Conservation (phyloP, 2,113 vertebrate species). For the Spheniscus mendiculus region DNA sequence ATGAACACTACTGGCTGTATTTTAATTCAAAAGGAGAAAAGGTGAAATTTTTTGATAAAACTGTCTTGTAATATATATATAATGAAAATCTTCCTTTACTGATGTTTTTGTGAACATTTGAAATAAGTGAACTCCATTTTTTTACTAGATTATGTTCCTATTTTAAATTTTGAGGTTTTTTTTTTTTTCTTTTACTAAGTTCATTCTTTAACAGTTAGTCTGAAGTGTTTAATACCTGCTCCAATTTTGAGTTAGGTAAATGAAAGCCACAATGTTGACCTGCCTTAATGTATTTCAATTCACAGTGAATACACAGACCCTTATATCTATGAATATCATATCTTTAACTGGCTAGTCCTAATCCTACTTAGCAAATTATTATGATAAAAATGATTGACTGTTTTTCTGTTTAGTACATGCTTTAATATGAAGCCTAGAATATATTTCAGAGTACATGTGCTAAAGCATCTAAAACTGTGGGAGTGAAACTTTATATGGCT, state of each 20-base stretch:
- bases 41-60: background rate
- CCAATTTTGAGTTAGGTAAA: background rate
- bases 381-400: background rate
- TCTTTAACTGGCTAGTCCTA: background rate
- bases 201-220: background rate
- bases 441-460: background rate
- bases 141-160: background rate
- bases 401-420: background rate
- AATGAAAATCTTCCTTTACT: background rate
- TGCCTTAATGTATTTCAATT: background rate
- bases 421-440: background rate
- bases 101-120: background rate
- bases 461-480: background rate
- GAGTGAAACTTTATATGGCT: background rate
- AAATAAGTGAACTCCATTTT: background rate
- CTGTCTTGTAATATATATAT: background rate
- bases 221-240: background rate
- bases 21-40: background rate
- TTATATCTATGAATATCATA: background rate
- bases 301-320: background rate
- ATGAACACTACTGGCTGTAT: background rate
- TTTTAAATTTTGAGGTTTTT: background rate
- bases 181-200: background rate
- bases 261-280: background rate
- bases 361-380: background rate